Base-by-base conservation (phyloP, 2,113 vertebrate genomes). In the Puntigrus tetrazona region DNA sequence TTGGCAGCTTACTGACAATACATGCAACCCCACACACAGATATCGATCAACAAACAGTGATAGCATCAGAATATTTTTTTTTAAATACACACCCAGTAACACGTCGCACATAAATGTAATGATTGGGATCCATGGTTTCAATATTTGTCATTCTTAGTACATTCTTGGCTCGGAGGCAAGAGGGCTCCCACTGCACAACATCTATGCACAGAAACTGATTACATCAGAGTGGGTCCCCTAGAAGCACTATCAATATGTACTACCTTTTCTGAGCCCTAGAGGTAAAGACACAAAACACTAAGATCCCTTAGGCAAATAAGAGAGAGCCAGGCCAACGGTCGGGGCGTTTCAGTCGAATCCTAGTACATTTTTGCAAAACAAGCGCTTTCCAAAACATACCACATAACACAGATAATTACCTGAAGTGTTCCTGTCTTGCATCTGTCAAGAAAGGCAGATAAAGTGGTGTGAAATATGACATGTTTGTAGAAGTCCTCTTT, bases 381-480 rank as follows among this genome's bases (percentile, higher is more conserved):
- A 38, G 16, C 38, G 43, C 22, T 74, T 84, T 78, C 84, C 85
- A 85, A 88, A 92, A 92, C 90, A 90, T 25, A 85, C 76, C 85
- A 85, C 82, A 63, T 72, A 29, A 70, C 55, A 73, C 7, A 16
- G 25, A 86, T 90, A 92, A 93, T 90, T 90, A 74, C 85, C 84
- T 70, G 38, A 89, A 89, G 91, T 91, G 84, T 86, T 88, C 80
- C 84, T 83, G 88, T 90, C 38, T 84, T 84, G 77, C 65, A 86
- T 84, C 76, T 89, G 91, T 89, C 85, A 90, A 65, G 50, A 0
- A n/a, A 73, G 29, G 36, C 50, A 83, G 82, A 89, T 89, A 86
- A 82, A 86, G 89, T 81, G 84, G 57, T 3, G 90, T 90, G 90
- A 69, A 80, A 86, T 91, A 93, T 88, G 83, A 89, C 92, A 83